Base-by-base conservation (phyloP, 2,888 invertebrate species). In the Eristalis tenax region DNA sequence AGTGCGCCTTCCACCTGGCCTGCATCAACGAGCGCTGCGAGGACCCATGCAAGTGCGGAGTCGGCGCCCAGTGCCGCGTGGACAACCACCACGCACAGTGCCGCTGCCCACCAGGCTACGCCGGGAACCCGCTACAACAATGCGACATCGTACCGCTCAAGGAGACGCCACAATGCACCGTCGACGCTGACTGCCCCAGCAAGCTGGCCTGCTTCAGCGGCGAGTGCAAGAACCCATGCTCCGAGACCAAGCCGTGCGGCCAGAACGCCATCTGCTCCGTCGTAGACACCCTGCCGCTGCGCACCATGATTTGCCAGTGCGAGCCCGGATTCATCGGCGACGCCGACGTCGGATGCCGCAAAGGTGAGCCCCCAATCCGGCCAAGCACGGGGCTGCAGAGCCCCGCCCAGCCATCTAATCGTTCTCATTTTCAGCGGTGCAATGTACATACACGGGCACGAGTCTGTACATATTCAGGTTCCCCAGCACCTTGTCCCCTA, bases 251-350 rank as follows among this genome's bases (percentile, higher is more conserved):
- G 91, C 97, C 98, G 0, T 98, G 97, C 91, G 97, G 97, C 18
- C 91, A 94, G 50, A 96, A 96, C 91, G 97, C 98, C 0, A 95
- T 96, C 89, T 98, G 98, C 91, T 95, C 96, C 10, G 98, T 98
- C 11, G 96, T 97, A 28, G 96, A 98, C 91, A 97, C 97, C 0
- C 93, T 98, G 88, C 98, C 98, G 6, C 94, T 97, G 93, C 95
- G 98, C 89, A 97, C 97, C 8, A 97, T 98, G 95, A 95, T 97
- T 82, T 98, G 98, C 92, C 95, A 96, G 91, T 98, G 98, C 91
- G 94, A 96, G 86, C 95, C 95, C 83, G 97, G 97, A 86, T 96
- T 95, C 90, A 94, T 96, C 89, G 98, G 98, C 89, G 97, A 98
- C 92, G 97, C 98, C 11, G 97, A 97, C 89, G 95, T 96, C 88